Conservation (phyloP, 2,797 vertebrate species). For the Acropternis orthonyx region DNA sequence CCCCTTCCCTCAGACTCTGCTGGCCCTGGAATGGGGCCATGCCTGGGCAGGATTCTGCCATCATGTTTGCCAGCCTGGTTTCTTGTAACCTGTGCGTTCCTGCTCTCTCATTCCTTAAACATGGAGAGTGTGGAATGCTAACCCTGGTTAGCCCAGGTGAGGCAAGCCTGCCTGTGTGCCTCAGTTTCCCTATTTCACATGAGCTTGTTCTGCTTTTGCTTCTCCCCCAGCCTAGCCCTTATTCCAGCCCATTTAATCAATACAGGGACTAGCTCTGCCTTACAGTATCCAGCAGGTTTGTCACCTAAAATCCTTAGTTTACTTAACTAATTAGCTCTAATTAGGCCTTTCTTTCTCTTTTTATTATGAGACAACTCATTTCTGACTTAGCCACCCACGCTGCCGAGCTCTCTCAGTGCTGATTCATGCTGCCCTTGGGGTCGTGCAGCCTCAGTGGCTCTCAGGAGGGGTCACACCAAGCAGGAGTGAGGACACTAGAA, state of each 20-base stretch:
- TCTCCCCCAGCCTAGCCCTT: neutral
- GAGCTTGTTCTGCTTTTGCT: neutral
- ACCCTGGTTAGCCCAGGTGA: neutral
- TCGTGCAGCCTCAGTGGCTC: neutral
- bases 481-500: fast-evolving
- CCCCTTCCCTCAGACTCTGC: neutral
- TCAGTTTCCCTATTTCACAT: neutral
- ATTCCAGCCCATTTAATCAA: neutral
- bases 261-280: neutral
- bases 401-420: fast-evolving
- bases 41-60: neutral
- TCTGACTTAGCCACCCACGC: no score
- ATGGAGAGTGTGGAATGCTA: neutral
- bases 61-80: fast-evolving
- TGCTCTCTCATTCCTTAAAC: neutral
- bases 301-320: neutral
- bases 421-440: fast-evolving
- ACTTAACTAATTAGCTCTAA: neutral
- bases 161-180: neutral
- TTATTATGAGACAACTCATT: neutral
- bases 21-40: neutral
- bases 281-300: neutral
- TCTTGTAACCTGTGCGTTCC: fast-evolving
- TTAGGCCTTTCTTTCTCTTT: neutral
- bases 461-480: neutral